phyloP scores from a whole-genome alignment of 2,797 vertebrate species.

The Macrochelys suwanniensis region DNA sequence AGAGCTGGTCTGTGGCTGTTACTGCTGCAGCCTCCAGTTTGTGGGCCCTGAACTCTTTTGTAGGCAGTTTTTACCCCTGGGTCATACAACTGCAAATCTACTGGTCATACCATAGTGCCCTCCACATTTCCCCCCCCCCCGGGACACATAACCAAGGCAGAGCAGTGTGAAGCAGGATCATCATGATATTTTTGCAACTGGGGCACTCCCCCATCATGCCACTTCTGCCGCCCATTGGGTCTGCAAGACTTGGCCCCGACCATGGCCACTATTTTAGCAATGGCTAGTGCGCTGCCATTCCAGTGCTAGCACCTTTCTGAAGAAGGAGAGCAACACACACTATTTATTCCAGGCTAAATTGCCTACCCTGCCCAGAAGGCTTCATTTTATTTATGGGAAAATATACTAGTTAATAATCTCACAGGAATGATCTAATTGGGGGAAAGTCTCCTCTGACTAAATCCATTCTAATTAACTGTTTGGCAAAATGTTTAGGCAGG shows the following conservation, averaged over 20 bases:
- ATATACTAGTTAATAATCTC: slow-evolving; percentile 64
- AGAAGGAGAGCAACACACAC: not conserved
- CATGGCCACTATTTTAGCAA: not conserved
- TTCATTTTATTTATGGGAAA: slow-evolving; percentile 63
- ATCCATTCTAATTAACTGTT: slow-evolving; percentile 54
- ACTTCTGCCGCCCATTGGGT: not conserved
- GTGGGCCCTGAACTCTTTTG: not conserved
- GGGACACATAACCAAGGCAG: not conserved
- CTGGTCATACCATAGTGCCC: not conserved
- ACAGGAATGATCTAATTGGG: slow-evolving; percentile 50
- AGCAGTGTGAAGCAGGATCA: not conserved
- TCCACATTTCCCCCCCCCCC: not conserved
- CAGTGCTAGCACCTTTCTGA: not conserved
- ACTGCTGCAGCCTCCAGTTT: fast-evolving
- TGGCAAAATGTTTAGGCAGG: slow-evolving; percentile 59
- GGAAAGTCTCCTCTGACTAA: slow-evolving; percentile 24
- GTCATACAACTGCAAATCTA: not conserved
- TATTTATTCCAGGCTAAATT: slow-evolving; percentile 36
- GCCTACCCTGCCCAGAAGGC: slow-evolving; percentile 59
- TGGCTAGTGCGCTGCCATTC: not conserved
- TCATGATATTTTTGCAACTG: not conserved
- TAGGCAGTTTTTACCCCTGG: not conserved
- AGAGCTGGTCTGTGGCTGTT: not conserved
- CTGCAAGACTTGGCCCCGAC: not conserved
- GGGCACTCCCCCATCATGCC: not conserved